Percentiles rank a stretch among this genome's conserved stretches.
Evolutionary conservation across 1,140 invertebrate genomes (phyloP).

Genomic region (Bombus pascuorum): DNA sequence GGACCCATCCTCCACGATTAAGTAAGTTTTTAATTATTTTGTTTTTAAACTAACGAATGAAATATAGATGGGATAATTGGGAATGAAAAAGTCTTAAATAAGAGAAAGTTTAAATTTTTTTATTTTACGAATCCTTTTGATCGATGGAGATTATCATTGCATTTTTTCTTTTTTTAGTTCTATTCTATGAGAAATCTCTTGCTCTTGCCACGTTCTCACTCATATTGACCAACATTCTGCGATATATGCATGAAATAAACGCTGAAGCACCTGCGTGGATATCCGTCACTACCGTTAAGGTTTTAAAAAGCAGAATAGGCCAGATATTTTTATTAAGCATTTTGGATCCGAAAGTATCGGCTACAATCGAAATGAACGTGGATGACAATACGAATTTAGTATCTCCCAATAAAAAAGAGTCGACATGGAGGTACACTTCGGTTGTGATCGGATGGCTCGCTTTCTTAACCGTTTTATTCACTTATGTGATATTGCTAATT

Average conservation of each 20-base stretch:
- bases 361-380: slow-evolving; percentile 61
- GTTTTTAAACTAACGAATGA: no score
- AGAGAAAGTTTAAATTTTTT: neutral
- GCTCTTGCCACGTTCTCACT: slow-evolving; percentile 77
- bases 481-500: slow-evolving; percentile 65
- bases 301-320: slow-evolving; percentile 70
- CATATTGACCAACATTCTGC: slow-evolving; percentile 78
- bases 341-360: slow-evolving; percentile 72
- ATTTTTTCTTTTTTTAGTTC: slow-evolving; percentile 72
- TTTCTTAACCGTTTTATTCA: slow-evolving; percentile 60
- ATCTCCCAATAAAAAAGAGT: slow-evolving; percentile 21
- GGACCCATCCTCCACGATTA: slow-evolving; percentile 58
- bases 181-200: slow-evolving; percentile 79
- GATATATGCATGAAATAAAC: slow-evolving; percentile 58
- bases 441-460: slow-evolving; percentile 70
- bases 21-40: slow-evolving; percentile 53
- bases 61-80: neutral
- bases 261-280: slow-evolving; percentile 64
- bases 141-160: neutral
- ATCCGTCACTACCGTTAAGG: slow-evolving; percentile 23
- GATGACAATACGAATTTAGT: slow-evolving; percentile 73
- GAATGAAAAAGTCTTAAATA: neutral
- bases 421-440: slow-evolving; percentile 64
- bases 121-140: neutral
- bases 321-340: slow-evolving; percentile 72